These are phyloP conservation scores for Tinamus guttatus DNA, from an alignment of 2,113 vertebrate species.

Conservation along the genomic window DNA sequence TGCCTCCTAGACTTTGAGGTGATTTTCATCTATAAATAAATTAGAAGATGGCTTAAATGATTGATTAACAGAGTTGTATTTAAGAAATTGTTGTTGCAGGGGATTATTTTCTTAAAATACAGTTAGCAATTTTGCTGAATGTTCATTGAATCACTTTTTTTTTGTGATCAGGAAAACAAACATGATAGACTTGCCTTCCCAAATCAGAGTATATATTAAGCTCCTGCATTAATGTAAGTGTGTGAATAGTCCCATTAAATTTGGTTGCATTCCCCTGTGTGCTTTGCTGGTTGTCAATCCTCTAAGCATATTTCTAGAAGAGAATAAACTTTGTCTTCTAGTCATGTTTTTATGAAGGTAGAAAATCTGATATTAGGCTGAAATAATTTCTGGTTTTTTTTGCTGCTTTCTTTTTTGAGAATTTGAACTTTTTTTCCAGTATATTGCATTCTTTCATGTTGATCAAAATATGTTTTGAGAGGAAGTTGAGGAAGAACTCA, in stretches of 20 bases:
- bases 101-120: not conserved
- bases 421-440: not conserved
- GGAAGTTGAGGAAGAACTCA: not conserved
- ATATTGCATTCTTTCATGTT: not conserved
- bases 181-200: not conserved
- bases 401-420: not conserved
- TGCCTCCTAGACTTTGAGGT: not conserved
- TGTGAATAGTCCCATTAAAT: not conserved
- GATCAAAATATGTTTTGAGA: not conserved
- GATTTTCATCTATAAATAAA: not conserved
- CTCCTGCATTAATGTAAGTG: not conserved
- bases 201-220: not conserved
- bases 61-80: not conserved
- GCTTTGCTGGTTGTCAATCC: not conserved
- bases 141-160: not conserved
- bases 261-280: not conserved
- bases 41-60: not conserved
- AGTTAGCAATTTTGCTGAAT: not conserved
- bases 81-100: rapidly evolving
- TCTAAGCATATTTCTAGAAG: not conserved
- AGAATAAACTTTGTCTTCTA: not conserved
- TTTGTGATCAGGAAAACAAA: not conserved
- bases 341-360: not conserved
- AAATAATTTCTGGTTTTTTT: not conserved
- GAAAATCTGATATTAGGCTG: not conserved